phyloP scores from a whole-genome alignment of 1,140 invertebrate genomes.

The Lucilia cuprina region DNA sequence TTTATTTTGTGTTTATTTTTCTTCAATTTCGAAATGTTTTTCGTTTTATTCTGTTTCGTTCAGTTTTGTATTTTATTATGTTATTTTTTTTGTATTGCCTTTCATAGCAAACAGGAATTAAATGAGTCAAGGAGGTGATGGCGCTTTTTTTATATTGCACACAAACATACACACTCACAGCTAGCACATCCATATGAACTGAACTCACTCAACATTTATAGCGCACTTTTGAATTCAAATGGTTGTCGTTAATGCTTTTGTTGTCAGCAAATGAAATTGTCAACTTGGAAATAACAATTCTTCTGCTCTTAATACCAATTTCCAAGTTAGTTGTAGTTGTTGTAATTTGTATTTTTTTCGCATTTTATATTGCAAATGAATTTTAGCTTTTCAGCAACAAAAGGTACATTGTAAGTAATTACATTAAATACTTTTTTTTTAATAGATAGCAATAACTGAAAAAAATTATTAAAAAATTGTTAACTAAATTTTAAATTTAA shows the following conservation, averaged over 20 bases:
- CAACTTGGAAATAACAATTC: constrained; percentile 7
- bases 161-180: no score
- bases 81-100: background rate
- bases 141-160: background rate
- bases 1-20: constrained; percentile 8
- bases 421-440: constrained; percentile 5
- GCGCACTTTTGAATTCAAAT: background rate
- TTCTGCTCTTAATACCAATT: background rate
- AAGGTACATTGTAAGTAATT: background rate
- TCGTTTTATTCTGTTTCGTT: background rate
- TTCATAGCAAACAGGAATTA: background rate
- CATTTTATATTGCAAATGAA: background rate
- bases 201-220: background rate
- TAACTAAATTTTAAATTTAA: background rate
- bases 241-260: constrained; percentile 14
- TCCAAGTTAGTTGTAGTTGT: background rate
- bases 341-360: background rate
- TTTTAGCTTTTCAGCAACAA: background rate
- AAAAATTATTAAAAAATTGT: background rate
- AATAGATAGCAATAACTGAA: no score
- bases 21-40: constrained; percentile 3
- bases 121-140: background rate
- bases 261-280: constrained; percentile 17
- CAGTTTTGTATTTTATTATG: background rate
- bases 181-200: background rate